Evolutionary conservation across 1,140 invertebrate genomes (phyloP).

Genomic region (Cherax quadricarinatus): DNA sequence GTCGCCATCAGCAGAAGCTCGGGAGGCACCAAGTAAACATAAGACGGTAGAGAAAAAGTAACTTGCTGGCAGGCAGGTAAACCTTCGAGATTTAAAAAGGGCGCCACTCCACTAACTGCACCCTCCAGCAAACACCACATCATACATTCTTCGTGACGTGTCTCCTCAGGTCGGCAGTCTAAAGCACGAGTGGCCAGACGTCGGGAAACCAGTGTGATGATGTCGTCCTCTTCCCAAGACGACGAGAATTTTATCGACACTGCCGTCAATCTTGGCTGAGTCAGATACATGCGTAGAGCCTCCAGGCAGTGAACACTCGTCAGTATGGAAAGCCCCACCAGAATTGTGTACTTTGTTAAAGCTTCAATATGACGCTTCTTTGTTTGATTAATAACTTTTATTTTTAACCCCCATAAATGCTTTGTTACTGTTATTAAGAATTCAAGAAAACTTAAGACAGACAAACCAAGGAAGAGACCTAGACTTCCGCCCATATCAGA

Average conservation of each 20-base stretch:
- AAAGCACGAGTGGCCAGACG: slow-evolving; percentile 31
- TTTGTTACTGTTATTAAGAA: neutral
- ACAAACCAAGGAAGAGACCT: slow-evolving; percentile 42
- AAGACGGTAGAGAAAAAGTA: neutral
- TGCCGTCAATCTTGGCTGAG: slow-evolving; percentile 27
- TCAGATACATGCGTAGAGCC: slow-evolving; percentile 2
- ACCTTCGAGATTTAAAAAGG: slow-evolving; percentile 36
- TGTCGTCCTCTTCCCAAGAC: neutral
- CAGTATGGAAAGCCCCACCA: neutral
- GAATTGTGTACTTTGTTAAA: neutral
- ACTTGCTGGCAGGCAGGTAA: slow-evolving; percentile 18
- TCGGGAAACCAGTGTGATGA: neutral
- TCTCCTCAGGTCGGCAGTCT: slow-evolving; percentile 38
- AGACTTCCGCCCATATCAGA: slow-evolving; percentile 49
- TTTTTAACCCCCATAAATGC: neutral
- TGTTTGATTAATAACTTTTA: neutral
- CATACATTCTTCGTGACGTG: slow-evolving; percentile 2
- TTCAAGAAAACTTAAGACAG: slow-evolving; percentile 7
- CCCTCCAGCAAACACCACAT: slow-evolving; percentile 16
- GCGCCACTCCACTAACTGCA: neutral
- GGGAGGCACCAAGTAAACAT: slow-evolving; percentile 27
- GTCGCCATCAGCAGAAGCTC: slow-evolving; percentile 27
- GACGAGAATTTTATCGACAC: neutral
- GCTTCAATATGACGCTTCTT: neutral
- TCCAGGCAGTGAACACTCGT: slow-evolving; percentile 25